Evolutionary conservation across 2,797 vertebrate species (phyloP).

Genomic region (Enteromius mattozi): DNA sequence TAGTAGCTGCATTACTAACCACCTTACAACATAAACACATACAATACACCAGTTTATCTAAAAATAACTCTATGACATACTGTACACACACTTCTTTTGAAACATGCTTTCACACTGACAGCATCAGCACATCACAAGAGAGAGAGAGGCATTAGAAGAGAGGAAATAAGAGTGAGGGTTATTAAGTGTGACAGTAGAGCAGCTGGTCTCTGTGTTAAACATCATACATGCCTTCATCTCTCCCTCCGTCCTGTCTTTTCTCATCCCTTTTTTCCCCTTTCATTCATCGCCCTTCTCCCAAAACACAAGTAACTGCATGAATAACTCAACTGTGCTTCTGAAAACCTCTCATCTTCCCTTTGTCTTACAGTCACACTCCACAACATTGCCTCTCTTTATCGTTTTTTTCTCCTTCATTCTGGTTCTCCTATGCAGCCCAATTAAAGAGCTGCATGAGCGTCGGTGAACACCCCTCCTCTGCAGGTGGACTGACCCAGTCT

Average conservation of each 20-base stretch:
- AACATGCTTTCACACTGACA: slow-evolving; percentile 27
- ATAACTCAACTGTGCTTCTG: slow-evolving; percentile 20
- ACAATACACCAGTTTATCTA: background rate
- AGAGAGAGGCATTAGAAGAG: slow-evolving; percentile 32
- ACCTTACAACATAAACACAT: background rate
- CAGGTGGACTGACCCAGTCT: slow-evolving; percentile 60
- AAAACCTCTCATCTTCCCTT: background rate
- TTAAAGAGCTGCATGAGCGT: slow-evolving; percentile 66
- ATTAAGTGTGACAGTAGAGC: slow-evolving; percentile 35
- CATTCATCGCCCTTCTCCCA: background rate
- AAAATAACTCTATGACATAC: slow-evolving; percentile 16
- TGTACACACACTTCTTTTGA: slow-evolving; percentile 7
- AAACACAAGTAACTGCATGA: slow-evolving; percentile 21
- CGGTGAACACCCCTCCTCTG: slow-evolving; percentile 47
- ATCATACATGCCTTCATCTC: slow-evolving; percentile 31
- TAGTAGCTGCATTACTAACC: background rate
- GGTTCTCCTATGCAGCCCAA: slow-evolving; percentile 46
- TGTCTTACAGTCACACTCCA: background rate
- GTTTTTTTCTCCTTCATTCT: slow-evolving; percentile 12
- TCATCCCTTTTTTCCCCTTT: background rate
- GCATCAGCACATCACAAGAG: slow-evolving; percentile 30
- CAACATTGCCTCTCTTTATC: background rate
- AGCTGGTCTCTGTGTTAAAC: slow-evolving; percentile 45
- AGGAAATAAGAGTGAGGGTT: slow-evolving; percentile 16
- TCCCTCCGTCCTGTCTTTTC: slow-evolving; percentile 37